Conservation (phyloP, 2,113 vertebrate species). For the Otus sunia region DNA sequence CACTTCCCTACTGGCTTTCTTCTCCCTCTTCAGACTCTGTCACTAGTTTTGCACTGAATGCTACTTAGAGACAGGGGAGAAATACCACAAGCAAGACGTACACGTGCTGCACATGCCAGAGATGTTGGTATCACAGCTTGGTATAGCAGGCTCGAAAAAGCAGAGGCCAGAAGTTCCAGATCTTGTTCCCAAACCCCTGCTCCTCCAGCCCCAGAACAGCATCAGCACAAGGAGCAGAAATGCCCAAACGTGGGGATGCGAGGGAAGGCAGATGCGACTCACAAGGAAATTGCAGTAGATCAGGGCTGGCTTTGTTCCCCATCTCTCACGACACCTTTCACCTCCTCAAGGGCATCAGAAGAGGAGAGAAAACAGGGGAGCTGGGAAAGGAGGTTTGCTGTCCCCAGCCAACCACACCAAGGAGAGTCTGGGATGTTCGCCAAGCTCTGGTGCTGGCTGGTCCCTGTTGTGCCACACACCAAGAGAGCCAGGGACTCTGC, state of each 20-base stretch:
- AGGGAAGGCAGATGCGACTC: background rate
- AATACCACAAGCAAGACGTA: background rate
- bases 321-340: background rate
- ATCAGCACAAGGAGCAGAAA: background rate
- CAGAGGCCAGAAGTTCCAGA: background rate
- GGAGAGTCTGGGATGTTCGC: accelerated
- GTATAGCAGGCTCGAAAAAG: background rate
- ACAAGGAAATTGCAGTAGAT: background rate
- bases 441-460: background rate
- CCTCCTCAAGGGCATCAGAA: background rate
- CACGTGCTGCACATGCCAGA: accelerated
- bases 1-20: background rate
- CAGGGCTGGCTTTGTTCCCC: background rate
- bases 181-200: background rate
- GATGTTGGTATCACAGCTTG: background rate
- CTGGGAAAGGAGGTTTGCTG: background rate
- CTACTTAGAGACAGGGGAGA: background rate
- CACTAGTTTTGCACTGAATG: background rate
- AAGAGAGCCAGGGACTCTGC: background rate
- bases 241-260: background rate
- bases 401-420: background rate
- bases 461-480: background rate
- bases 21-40: background rate
- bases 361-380: background rate
- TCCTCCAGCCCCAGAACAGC: background rate